Conservation (phyloP, 1,140 invertebrate genomes). For the Procambarus clarkii region DNA sequence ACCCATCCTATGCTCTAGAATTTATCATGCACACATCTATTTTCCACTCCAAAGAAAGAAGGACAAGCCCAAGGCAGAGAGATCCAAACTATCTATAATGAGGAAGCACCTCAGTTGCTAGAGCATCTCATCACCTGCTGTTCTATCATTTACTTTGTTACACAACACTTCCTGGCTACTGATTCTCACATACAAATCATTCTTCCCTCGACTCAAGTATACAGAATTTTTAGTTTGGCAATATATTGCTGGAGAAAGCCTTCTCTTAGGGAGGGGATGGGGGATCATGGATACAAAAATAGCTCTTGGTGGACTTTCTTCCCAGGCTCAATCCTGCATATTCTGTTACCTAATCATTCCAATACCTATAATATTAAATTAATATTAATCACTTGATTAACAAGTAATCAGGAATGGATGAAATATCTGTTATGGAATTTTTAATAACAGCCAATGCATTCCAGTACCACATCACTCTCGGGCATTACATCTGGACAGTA, state of each 20-base stretch:
- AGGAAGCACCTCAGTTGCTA: background rate
- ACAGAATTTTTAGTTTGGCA: conserved; percentile 3
- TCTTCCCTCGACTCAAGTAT: background rate
- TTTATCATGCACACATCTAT: background rate
- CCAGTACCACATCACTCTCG: background rate
- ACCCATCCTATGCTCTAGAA: conserved; percentile 1
- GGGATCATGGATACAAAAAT: conserved; percentile 45
- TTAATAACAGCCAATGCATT: conserved; percentile 3
- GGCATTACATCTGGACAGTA: background rate
- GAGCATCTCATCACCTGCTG: conserved; percentile 4
- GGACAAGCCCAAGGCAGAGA: conserved; percentile 11
- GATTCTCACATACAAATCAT: background rate
- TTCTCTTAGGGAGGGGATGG: conserved; percentile 28
- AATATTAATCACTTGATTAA: background rate
- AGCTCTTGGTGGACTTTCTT: conserved; percentile 42
- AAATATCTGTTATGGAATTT: background rate
- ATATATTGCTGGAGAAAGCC: conserved; percentile 39
- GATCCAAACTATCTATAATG: background rate
- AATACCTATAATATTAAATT: conserved; percentile 9
- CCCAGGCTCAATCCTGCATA: conserved; percentile 39
- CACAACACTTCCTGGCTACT: background rate
- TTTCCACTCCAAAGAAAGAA: background rate
- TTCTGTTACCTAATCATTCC: conserved; percentile 1
- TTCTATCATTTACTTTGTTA: conserved; percentile 10
- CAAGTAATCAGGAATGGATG: conserved; percentile 17